Base-by-base conservation (phyloP, 2,888 invertebrate genomes). In the Drosophila fungiperda region DNA sequence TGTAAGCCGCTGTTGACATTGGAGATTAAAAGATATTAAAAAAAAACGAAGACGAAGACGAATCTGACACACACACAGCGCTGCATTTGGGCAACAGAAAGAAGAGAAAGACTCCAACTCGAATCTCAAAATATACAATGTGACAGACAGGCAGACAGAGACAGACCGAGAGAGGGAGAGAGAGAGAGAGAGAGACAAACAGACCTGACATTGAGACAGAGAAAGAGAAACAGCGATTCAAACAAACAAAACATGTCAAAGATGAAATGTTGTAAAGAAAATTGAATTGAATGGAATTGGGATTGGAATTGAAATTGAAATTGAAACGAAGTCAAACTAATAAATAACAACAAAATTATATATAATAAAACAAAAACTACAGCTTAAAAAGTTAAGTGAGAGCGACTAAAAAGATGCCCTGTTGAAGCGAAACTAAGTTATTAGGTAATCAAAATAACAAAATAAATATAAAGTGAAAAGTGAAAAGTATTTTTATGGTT, bases 1-100 rank as follows among this genome's bases (percentile, higher is more conserved):
- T 90, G 90, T 89, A 89, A 89, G 90, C 90, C 90, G 83, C 84
- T 89, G 89, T 90, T 89, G 90, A 89, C 90, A 89, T 87, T 89
- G 89, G 81, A 90, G 89, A 89, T 90, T 90, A 89, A 90, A 90
- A 89, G 90, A 89, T 90, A 89, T 89, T 85, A 87, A 85, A 87
- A 87, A 23, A 23, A 23, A 54, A 17, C 23, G 17, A 36, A 55
- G 54, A 81, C 79, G 82, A 82, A 81, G 83, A 82, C 80, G 81
- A 76, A 68, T 76, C 81, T 69, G 76, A 76, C 76, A 78, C 76
- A 78, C 70, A 76, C 62, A 69, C 68, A 64, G 66, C 68, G 73
- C 67, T 70, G 76, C 67, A 75, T 70, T 72, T 62, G 55, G 66
- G 45, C 82, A 68, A 50, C 68, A 80, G 52, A 64, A 69, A 73